Evolutionary conservation across 2,113 vertebrate species (phyloP), one percentile per base, ranked within the genome.

Genomic region (Uropsilus gracilis): DNA sequence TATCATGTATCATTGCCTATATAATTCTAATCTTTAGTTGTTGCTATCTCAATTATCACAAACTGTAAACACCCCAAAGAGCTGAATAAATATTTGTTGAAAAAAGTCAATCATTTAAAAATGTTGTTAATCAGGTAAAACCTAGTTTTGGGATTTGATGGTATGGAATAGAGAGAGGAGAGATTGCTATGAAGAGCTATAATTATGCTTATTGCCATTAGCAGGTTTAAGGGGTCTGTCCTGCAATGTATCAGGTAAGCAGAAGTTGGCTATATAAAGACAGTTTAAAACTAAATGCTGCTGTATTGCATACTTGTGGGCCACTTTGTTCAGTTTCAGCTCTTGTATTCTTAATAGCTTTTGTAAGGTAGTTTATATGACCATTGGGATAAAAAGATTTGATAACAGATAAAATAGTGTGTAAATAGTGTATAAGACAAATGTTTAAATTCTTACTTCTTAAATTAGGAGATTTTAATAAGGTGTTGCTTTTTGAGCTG

Each of bases 401-500:
- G 44, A 88, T 89, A 66, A 71, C 16, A 89, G 34, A 61, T 91
- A 50, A 72, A 94, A 80, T 42, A 42, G 22, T n/a, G 16, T 34
- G 16, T 71, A 81, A 83, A 59, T 17, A 81, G 30, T 34, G 5
- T 57, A 34, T 73, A 75, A 78, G 86, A 64, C 17, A 82, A 87
- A 92, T 57, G 7, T 1, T 37, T 17, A 82, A 69, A 3, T 77
- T 48, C 96, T 97, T 97, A 97, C 97, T 94, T 96, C 26, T 77
- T 46, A 85, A 16, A 22, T 46, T 76, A 77, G 44, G 55, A 77
- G 73, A 13, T 55, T 94, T 96, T 48, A n/a, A 64, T 53, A 55
- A 3, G 37, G 37, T 13, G 81, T 86, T 94, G 18, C 14, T 20
- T 50, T 50, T 8, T 83, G 39, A 46, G 3, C 22, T 64, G 17